phyloP scores from a whole-genome alignment of 2,888 invertebrate genomes.

The Tethea ocularis region DNA sequence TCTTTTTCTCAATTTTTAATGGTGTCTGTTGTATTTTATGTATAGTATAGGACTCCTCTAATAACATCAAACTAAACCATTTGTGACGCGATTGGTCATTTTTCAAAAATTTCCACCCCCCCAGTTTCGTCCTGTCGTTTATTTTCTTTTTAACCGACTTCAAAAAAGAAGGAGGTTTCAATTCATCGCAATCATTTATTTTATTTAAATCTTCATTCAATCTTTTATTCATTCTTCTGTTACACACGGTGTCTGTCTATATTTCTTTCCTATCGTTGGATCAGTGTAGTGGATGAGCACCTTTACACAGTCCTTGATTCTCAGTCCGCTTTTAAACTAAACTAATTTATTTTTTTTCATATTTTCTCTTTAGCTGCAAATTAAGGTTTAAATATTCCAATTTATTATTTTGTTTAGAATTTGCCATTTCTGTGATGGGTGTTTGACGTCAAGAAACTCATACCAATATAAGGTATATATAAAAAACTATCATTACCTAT shows the following conservation, averaged over 20 bases:
- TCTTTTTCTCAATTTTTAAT: constrained; percentile 11
- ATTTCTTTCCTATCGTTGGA: too few relatives aligned
- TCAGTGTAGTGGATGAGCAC: constrained; percentile 7
- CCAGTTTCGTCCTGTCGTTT: too few relatives aligned
- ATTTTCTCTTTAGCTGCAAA: constrained; percentile 27
- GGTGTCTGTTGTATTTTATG: constrained; percentile 22
- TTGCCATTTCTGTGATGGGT: constrained; percentile 23
- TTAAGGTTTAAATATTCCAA: constrained; percentile 52
- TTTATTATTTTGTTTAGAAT: constrained; percentile 46
- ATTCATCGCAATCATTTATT: too few relatives aligned
- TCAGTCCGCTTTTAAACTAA: constrained; percentile 30
- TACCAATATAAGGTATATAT: neutral
- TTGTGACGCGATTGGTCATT: too few relatives aligned
- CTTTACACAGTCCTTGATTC: constrained; percentile 33
- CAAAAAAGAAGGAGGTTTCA: too few relatives aligned
- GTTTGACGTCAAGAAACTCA: neutral
- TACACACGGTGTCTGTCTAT: too few relatives aligned
- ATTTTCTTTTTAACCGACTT: too few relatives aligned
- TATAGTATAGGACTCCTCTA: neutral
- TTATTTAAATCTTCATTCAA: too few relatives aligned
- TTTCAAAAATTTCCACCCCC: too few relatives aligned
- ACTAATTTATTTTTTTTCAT: constrained; percentile 46
- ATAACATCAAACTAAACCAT: too few relatives aligned
- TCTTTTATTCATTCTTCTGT: too few relatives aligned
- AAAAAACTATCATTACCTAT: neutral